These are phyloP conservation scores for Setipinna tenuifilis DNA, from an alignment of 2,797 vertebrate genomes.

Conservation along the genomic window DNA sequence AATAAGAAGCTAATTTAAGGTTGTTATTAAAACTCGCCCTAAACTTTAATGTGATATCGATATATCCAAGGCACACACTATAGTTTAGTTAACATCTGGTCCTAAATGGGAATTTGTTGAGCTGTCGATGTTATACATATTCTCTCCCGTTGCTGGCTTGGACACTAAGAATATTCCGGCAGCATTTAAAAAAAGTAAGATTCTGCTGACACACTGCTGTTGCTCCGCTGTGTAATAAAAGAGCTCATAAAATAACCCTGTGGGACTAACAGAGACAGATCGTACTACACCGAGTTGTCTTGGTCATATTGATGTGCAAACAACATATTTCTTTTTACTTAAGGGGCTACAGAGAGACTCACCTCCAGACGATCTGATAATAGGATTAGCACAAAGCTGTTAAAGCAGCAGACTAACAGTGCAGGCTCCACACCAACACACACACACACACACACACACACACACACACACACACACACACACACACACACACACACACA, in stretches of 20 bases:
- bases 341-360: background rate
- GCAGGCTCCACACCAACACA: background rate
- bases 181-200: background rate
- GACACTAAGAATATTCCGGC: background rate
- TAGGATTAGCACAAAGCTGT: constrained; percentile 9
- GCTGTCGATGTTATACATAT: background rate
- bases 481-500: too few relatives aligned
- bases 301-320: background rate
- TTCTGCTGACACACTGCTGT: background rate
- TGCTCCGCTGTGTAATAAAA: background rate
- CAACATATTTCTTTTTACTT: background rate
- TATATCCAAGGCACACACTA: background rate
- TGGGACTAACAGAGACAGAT: background rate
- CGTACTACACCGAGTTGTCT: too few relatives aligned
- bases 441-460: too few relatives aligned
- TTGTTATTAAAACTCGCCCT: background rate
- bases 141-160: background rate
- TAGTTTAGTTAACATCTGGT: background rate
- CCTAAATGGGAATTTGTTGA: background rate
- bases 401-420: background rate
- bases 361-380: background rate
- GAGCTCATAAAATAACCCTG: background rate
- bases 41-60: background rate
- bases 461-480: too few relatives aligned
- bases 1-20: background rate